A percentile compares a stretch with the other conserved stretches of the same genome.
These are phyloP conservation scores for Pangasius macronema DNA, from an alignment of 2,797 vertebrate genomes.

Conservation along the genomic window DNA sequence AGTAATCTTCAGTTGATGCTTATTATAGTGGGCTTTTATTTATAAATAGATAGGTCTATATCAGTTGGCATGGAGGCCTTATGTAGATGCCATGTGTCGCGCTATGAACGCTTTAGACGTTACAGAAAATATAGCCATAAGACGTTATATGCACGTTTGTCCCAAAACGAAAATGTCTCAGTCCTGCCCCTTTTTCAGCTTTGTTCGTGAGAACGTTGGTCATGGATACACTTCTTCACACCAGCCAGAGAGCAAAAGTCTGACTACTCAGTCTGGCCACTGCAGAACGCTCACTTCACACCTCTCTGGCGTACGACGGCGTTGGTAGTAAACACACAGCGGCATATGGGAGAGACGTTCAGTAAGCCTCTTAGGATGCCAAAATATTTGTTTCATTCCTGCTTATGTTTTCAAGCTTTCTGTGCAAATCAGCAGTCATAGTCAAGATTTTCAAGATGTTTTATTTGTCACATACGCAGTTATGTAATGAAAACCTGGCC, in stretches of 20 bases:
- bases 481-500: no score
- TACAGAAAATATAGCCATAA: not conserved
- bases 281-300: not conserved
- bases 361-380: conserved; percentile 11
- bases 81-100: not conserved
- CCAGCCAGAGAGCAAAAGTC: not conserved
- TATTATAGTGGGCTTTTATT: not conserved
- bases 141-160: not conserved
- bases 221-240: not conserved
- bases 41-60: not conserved
- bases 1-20: not conserved
- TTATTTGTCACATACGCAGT: no score
- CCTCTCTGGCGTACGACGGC: not conserved
- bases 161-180: not conserved
- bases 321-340: not conserved
- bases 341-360: not conserved
- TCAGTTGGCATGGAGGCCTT: not conserved
- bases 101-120: not conserved
- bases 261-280: not conserved
- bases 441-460: not conserved
- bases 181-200: not conserved
- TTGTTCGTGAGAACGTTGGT: not conserved
- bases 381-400: conserved; percentile 12
- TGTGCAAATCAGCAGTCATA: not conserved
- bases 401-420: not conserved